Base-by-base conservation (phyloP, 2,797 vertebrate species). In the Argyrosomus regius region DNA sequence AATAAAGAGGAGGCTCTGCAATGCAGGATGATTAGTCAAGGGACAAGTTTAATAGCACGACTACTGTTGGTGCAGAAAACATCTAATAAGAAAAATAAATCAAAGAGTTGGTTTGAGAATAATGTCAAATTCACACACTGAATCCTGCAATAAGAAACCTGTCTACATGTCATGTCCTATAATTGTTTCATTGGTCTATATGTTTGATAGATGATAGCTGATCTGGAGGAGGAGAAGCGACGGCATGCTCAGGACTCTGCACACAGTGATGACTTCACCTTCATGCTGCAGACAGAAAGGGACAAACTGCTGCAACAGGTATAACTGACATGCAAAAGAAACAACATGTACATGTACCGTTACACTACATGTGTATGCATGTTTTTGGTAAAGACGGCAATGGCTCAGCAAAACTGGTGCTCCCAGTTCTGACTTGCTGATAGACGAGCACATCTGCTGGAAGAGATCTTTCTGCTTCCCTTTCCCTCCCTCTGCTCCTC, bases 281-380 rank as follows among this genome's bases (percentile, higher is more conserved):
- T 96, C 88, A 97, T 97, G 97, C 93, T 99, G 89, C 97, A 97
- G 92, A 97, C 96, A 82, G 98, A 99, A 79, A 91, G 96, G 80
- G 97, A 99, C 81, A 94, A 97, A 49, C 96, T 99, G 77, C 96
- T 96, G 28, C 97, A 99, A 84, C 97, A 99, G 97, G 98, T 99
- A 57, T 41, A 72, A 48, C 43, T 61, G 39, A 28, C 9, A 17
- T 20, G 69, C 12, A 1, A 72, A 67, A 62, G 13, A 58, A 20
- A 7, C 0, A 35, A 13, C n/a, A 3, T 57, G 35, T 22, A 54
- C 46, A 26, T 26, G 52, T 17, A 17, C 39, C 11, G 26, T 59
- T 61, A 17, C 20, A 17, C 11, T 63, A 13, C 56, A 0, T 53
- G 17, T 50, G 5, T 24, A 3, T 56, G 35, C 50, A 61, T 60